Base-by-base conservation (phyloP, 2,888 invertebrate species). In the Malthinus seriepunctatus region DNA sequence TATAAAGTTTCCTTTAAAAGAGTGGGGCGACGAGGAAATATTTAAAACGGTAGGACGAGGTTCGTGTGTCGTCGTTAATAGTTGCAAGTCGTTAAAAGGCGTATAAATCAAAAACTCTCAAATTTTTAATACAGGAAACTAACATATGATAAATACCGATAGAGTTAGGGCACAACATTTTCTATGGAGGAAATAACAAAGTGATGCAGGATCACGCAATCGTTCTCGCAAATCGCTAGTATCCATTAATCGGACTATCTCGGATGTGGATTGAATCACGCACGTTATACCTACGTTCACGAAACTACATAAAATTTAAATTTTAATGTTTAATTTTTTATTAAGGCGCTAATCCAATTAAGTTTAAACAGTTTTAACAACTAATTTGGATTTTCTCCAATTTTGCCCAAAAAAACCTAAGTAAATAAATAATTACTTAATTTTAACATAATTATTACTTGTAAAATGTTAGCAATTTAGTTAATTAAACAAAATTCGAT, bases 121-220 rank as follows among this genome's bases (percentile, higher is more conserved):
- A 47, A 33, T 51, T 57, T 57, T 54, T 53, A 57, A 61, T 61
- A 53, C 31, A 61, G 56, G 53, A 56, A 61, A 57, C 48, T 51
- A 57, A 48, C 56, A 56, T 46, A 57, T 57, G 61, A 50, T 54
- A 53, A 59, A 59, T 54, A 54, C 50, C 59, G 59, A 59, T 59
- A 59, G 46, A 59, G 52, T 50, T 23, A 47, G 45, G 42, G 59
- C 32, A 57, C 53, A 55, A 62, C 55, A 55, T 60, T 63, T 64
- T 62, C 63, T 60, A 60, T 58, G 50, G 63, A 62, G 63, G 67
- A 64, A 65, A 65, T 65, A 67, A 65, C 63, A 62, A 65, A 63
- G 63, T 65, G 64, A 65, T 67, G 64, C 54, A 55, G 62, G 62
- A 67, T 67, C 67, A 67, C 67, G 67, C 67, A 56, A 67, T 60